Evolutionary conservation across 2,888 invertebrate genomes (phyloP).

Genomic region (Macroteleia sp.): DNA sequence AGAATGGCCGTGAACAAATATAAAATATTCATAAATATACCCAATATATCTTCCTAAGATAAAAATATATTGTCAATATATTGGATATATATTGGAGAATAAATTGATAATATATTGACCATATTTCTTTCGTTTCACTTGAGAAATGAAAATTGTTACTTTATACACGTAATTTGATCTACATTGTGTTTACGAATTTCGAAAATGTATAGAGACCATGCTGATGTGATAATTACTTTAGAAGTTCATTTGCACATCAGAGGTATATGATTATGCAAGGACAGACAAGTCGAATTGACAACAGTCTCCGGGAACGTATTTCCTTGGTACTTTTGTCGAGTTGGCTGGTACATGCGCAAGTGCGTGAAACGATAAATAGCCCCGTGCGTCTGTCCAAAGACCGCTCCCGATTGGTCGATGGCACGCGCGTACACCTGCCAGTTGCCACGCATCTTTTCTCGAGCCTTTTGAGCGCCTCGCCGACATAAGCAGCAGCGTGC

Average conservation of each 20-base stretch:
- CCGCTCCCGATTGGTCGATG: slow-evolving; percentile 76
- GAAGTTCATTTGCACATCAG: slow-evolving; percentile 1
- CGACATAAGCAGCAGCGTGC: slow-evolving; percentile 45
- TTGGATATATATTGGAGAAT: too few relatives aligned
- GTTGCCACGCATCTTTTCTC: slow-evolving; percentile 76
- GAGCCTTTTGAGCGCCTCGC: slow-evolving; percentile 69
- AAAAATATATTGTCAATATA: too few relatives aligned
- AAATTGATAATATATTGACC: too few relatives aligned
- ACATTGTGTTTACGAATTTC: too few relatives aligned
- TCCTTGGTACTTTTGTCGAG: slow-evolving; percentile 19
- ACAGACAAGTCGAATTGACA: slow-evolving; percentile 11
- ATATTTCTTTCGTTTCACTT: too few relatives aligned
- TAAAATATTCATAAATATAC: too few relatives aligned
- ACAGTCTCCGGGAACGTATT: slow-evolving; percentile 9
- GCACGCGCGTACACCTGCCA: slow-evolving; percentile 83
- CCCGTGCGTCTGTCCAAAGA: slow-evolving; percentile 63
- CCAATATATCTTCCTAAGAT: too few relatives aligned
- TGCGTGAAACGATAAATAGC: slow-evolving; percentile 67
- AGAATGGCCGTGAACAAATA: too few relatives aligned
- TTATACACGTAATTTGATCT: too few relatives aligned
- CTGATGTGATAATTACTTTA: too few relatives aligned
- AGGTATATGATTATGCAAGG: slow-evolving; percentile 14
- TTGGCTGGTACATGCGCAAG: slow-evolving; percentile 48
- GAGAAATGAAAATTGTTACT: too few relatives aligned
- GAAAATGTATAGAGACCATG: too few relatives aligned